A percentile compares a stretch with the other conserved stretches of the same genome.
phyloP scores from a whole-genome alignment of 2,797 vertebrate species.

The Okamejei kenojei region DNA sequence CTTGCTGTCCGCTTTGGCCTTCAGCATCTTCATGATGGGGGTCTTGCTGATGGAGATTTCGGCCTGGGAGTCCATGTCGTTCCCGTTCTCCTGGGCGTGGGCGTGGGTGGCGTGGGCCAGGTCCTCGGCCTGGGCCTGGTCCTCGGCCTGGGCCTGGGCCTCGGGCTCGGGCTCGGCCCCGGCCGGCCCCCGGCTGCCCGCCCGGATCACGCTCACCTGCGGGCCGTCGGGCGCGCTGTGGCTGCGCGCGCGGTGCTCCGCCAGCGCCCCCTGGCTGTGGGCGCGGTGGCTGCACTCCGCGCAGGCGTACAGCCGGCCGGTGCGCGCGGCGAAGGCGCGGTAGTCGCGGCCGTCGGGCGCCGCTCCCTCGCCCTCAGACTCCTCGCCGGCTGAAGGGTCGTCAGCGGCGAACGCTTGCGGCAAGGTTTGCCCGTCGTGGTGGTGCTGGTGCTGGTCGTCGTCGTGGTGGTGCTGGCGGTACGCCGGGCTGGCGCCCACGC shows the following conservation, averaged over 20 bases:
- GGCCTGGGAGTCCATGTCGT: conserved; percentile 61
- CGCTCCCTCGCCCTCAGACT: conserved; percentile 40
- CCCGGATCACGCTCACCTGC: conserved; percentile 70
- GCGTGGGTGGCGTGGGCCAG: conserved; percentile 45
- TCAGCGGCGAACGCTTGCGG: conserved; percentile 53
- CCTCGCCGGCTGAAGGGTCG: conserved; percentile 41
- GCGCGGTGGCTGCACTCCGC: conserved; percentile 71
- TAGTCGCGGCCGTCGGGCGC: conserved; percentile 73
- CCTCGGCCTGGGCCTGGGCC: too few species aligned
- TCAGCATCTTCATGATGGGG: conserved; percentile 95
- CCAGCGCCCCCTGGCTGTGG: conserved; percentile 82
- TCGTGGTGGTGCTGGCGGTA: conserved; percentile 49
- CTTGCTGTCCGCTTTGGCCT: conserved; percentile 82
- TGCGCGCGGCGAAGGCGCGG: conserved; percentile 78
- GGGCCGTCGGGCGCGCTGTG: conserved; percentile 62
- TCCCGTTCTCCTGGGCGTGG: conserved; percentile 50
- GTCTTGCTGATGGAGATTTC: conserved; percentile 95
- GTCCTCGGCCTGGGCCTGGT: too few species aligned
- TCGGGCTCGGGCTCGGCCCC: too few species aligned
- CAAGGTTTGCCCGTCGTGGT: conserved; percentile 51
- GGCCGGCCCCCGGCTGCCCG: too few species aligned
- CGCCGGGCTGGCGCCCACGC: conserved; percentile 55
- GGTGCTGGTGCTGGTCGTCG: too few species aligned
- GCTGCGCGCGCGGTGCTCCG: conserved; percentile 75
- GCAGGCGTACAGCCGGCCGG: conserved; percentile 79